Evolutionary conservation across 2,113 vertebrate species (phyloP).

Genomic region (Macrotis lagotis): DNA sequence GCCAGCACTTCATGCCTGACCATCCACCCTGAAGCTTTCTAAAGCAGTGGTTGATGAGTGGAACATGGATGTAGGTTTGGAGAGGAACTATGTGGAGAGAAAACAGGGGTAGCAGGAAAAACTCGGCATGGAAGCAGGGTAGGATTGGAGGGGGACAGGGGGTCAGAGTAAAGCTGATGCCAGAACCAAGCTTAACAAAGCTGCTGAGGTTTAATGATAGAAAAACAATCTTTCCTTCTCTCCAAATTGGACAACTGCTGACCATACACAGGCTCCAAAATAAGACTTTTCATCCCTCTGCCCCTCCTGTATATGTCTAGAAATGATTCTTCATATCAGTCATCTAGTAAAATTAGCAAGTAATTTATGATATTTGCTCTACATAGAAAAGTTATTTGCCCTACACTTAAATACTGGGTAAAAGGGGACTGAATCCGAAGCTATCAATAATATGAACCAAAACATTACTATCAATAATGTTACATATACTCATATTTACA

Average conservation of each 20-base stretch:
- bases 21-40: slow-evolving; percentile 84
- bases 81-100: slow-evolving; percentile 49
- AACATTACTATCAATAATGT: not conserved
- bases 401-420: slow-evolving; percentile 42
- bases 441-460: not conserved
- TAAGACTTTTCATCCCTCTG: slow-evolving; percentile 68
- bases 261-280: slow-evolving; percentile 71
- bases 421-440: slow-evolving; percentile 49
- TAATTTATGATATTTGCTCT: slow-evolving; percentile 16
- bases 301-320: slow-evolving; percentile 51
- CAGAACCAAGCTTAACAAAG: slow-evolving; percentile 77
- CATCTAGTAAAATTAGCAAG: slow-evolving; percentile 58
- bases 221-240: slow-evolving; percentile 75
- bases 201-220: slow-evolving; percentile 74
- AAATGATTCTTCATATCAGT: slow-evolving; percentile 43
- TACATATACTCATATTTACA: not conserved
- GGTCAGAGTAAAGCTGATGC: slow-evolving; percentile 79
- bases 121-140: slow-evolving; percentile 79
- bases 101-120: slow-evolving; percentile 66
- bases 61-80: slow-evolving; percentile 78
- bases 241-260: slow-evolving; percentile 75
- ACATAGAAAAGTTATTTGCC: slow-evolving; percentile 13
- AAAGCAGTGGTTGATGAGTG: slow-evolving; percentile 82
- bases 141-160: slow-evolving; percentile 81
- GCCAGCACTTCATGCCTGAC: slow-evolving; percentile 88